phyloP scores from a whole-genome alignment of 2,113 vertebrate species.

The Clarias macrocephalus region DNA sequence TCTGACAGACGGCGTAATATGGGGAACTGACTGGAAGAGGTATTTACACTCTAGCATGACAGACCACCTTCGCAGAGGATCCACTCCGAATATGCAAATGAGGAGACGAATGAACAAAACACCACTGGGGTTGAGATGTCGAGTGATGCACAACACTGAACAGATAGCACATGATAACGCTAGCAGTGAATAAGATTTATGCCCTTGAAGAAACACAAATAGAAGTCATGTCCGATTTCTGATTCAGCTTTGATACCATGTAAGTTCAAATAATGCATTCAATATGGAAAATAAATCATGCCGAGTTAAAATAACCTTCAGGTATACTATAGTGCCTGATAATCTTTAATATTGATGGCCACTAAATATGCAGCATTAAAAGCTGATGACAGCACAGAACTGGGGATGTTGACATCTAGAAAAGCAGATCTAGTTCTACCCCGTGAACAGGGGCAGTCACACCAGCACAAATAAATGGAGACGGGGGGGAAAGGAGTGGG shows the following conservation, averaged over 20 bases:
- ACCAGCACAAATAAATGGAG: constrained; percentile 69
- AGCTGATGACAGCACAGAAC: constrained; percentile 41
- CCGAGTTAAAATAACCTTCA: constrained; percentile 44
- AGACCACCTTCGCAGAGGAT: constrained; percentile 31
- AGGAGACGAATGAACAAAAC: not conserved
- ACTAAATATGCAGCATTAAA: constrained; percentile 43
- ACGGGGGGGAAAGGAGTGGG: constrained; percentile 37
- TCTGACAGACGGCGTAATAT: constrained; percentile 43
- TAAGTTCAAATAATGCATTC: not conserved
- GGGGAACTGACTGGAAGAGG: constrained; percentile 54
- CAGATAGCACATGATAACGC: not conserved
- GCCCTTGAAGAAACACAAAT: not conserved
- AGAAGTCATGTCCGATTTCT: not conserved
- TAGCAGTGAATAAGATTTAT: not conserved
- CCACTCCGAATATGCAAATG: constrained; percentile 38
- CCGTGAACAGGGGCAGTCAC: constrained; percentile 57
- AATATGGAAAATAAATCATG: constrained; percentile 8
- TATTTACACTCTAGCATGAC: constrained; percentile 49
- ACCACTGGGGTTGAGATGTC: not conserved
- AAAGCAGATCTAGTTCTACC: constrained; percentile 32
- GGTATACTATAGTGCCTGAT: constrained; percentile 29
- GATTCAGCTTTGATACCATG: not conserved
- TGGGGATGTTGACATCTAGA: constrained; percentile 38
- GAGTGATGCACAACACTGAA: constrained; percentile 28
- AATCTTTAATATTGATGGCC: constrained; percentile 50